These are phyloP conservation scores for Rhinella marina DNA, from an alignment of 2,797 vertebrate genomes.

Conservation along the genomic window DNA sequence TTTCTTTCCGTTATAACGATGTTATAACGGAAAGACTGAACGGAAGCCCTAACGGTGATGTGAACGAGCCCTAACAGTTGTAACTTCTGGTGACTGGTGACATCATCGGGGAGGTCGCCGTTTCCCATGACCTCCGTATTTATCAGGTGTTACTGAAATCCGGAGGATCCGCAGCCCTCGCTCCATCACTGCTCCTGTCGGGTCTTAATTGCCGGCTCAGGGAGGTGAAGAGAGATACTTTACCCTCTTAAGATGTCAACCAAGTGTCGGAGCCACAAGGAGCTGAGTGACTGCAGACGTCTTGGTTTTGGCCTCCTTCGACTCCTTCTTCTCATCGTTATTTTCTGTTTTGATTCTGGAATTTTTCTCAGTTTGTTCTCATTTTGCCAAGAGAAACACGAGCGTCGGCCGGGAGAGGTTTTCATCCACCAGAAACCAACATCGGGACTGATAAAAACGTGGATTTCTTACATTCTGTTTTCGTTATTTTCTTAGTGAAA, in stretches of 20 bases:
- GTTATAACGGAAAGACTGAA: no score
- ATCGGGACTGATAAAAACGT: neutral
- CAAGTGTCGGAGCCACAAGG: conserved; percentile 6
- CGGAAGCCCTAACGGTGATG: no score
- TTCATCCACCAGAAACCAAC: neutral
- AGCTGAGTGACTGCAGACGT: conserved; percentile 9
- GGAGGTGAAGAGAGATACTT: conserved; percentile 28
- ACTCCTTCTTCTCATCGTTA: conserved; percentile 3
- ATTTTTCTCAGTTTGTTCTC: neutral
- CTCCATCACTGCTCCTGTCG: neutral
- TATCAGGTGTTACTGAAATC: conserved; percentile 40
- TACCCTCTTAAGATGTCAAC: conserved; percentile 49
- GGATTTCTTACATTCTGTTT: neutral
- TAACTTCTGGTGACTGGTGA: neutral
- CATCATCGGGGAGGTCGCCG: neutral
- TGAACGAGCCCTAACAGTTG: no score
- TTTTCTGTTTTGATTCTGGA: conserved; percentile 1
- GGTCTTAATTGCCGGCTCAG: neutral
- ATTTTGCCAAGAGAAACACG: conserved; percentile 19
- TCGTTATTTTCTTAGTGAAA: neutral
- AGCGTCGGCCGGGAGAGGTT: neutral
- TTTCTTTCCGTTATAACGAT: no score
- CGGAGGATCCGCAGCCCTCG: no score
- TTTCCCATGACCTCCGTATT: conserved; percentile 20
- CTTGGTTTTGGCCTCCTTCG: neutral